A percentile compares a stretch with the other conserved stretches of the same genome.
Conservation (phyloP, 2,113 vertebrate species). For the Hemicordylus capensis region DNA sequence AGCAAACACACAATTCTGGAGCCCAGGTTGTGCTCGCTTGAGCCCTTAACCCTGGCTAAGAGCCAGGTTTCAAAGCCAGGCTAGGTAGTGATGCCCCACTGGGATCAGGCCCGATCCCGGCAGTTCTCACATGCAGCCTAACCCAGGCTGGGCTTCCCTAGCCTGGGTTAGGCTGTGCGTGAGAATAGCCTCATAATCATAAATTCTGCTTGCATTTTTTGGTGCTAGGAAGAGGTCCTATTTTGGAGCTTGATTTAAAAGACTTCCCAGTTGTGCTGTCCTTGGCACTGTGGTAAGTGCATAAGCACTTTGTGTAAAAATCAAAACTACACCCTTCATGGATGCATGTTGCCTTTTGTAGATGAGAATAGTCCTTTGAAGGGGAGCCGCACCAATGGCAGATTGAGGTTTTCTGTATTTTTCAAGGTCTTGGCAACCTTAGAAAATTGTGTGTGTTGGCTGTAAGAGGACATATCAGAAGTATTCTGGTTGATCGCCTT, state of each 20-base stretch:
- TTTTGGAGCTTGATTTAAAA: constrained; percentile 43
- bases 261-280: constrained; percentile 74
- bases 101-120: too few relatives aligned
- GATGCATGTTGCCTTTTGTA: constrained; percentile 82
- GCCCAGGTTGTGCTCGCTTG: too few relatives aligned
- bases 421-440: constrained; percentile 86
- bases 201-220: constrained; percentile 88
- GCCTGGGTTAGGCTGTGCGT: too few relatives aligned
- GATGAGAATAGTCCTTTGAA: constrained; percentile 78
- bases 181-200: too few relatives aligned
- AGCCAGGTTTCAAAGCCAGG: too few relatives aligned
- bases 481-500: constrained; percentile 58
- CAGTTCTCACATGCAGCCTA: too few relatives aligned
- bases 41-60: too few relatives aligned
- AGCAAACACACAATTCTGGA: too few relatives aligned
- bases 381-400: constrained; percentile 87
- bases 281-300: constrained; percentile 80
- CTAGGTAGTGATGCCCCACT: too few relatives aligned
- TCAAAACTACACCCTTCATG: constrained; percentile 84
- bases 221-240: constrained; percentile 74
- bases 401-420: constrained; percentile 83
- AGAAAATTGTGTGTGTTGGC: constrained; percentile 80
- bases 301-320: constrained; percentile 88
- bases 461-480: constrained; percentile 44
- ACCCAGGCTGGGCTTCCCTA: too few relatives aligned